Base-by-base conservation (phyloP, 1,140 invertebrate genomes). In the Pristionchus pacificus region DNA sequence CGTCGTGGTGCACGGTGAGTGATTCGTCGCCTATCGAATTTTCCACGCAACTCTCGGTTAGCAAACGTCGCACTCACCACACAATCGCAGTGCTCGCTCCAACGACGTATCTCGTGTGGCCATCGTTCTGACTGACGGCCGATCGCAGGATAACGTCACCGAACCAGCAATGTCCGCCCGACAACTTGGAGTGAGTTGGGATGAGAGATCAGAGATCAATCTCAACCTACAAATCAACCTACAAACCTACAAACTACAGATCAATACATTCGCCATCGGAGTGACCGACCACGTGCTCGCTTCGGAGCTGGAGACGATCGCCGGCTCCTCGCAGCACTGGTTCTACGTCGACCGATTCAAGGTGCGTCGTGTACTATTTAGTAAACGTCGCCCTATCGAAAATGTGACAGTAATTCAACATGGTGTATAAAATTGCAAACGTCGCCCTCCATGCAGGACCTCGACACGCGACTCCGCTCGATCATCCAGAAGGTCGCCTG, bases 341-440 rank as follows among this genome's bases (percentile, higher is more conserved):
- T 83, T 83, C 68, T 84, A 84, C 64, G 81, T 83, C 28, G 80
- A 84, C 38, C 79, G 80, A 14, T 83, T 83, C 79, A 83, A 84
- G 64, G 38, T 49, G 19, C n/a, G n/a, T n/a, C n/a, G 6, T 49
- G 6, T 10, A 49, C 38, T 49, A 19, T 49, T 19, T 49, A 49
- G 6, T 49, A 6, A 6, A 10, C 38, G 6, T 49, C 38, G 6
- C 6, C 38, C 19, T 49, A 6, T 49, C 38, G n/a, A n/a, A n/a
- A n/a, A n/a, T n/a, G n/a, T n/a, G n/a, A n/a, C n/a, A n/a, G n/a
- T n/a, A n/a, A n/a, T n/a, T n/a, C n/a, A n/a, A n/a, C n/a, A n/a
- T n/a, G n/a, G n/a, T n/a, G n/a, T n/a, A n/a, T n/a, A n/a, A n/a
- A n/a, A n/a, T n/a, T n/a, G n/a, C n/a, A n/a, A n/a, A n/a, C n/a